Conservation (phyloP, 2,888 invertebrate genomes). For the Trichopoda pennipes region DNA sequence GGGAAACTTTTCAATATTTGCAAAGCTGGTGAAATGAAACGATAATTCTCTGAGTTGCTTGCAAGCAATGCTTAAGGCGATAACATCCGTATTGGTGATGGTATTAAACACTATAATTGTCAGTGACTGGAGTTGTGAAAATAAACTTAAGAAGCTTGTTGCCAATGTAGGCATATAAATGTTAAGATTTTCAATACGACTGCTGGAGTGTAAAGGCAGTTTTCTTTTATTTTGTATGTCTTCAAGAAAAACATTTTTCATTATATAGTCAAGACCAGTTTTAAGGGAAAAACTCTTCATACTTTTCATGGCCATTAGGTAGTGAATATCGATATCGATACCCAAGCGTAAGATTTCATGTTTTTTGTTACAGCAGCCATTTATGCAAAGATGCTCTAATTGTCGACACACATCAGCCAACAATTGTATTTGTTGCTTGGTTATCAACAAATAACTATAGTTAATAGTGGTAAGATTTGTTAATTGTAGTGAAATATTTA, state of each 20-base stretch:
- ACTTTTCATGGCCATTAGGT: neutral
- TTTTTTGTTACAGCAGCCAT: conserved; percentile 40
- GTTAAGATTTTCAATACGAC: neutral
- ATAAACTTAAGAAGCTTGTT: neutral
- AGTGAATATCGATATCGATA: conserved; percentile 1
- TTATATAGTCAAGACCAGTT: conserved; percentile 6
- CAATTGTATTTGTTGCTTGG: conserved; percentile 15
- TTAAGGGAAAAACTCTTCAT: conserved; percentile 37
- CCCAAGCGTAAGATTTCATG: conserved; percentile 9
- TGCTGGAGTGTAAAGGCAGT: neutral
- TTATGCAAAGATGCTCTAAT: conserved; percentile 22
- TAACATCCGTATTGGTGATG: conserved; percentile 2
- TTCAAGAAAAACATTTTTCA: neutral
- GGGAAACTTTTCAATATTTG: conserved; percentile 6
- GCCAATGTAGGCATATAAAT: conserved; percentile 16
- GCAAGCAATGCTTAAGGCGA: conserved; percentile 2
- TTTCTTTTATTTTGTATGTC: neutral
- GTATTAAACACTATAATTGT: neutral
- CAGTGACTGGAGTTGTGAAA: conserved; percentile 8
- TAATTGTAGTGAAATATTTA: neutral
- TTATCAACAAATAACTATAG: conserved; percentile 30
- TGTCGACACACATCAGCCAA: conserved; percentile 21
- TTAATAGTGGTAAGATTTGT: conserved; percentile 24
- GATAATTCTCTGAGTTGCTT: conserved; percentile 4
- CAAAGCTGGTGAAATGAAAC: conserved; percentile 24